Base-by-base conservation (phyloP, 1,140 invertebrate species). In the Sarcophaga bullata region DNA sequence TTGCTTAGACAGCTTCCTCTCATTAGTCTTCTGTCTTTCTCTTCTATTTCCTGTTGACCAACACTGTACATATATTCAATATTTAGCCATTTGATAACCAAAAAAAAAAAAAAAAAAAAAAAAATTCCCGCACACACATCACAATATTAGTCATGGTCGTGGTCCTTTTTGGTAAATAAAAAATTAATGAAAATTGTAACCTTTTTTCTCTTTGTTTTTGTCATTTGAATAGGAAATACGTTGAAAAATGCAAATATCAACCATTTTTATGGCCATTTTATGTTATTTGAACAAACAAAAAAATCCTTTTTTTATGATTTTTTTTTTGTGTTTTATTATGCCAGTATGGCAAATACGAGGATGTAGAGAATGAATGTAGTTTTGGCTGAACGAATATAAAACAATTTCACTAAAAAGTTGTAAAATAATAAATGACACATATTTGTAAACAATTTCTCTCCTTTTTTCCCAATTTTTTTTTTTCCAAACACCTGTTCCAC, bases 371-470 rank as follows among this genome's bases (percentile, higher is more conserved):
- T 37, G 25, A 37, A 37, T 37, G 25, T 37, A 37, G 25, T 37
- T 37, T 37, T 37, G 25, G 25, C 1, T 19, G 9, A 19, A 68
- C 7, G 62, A 8, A 19, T 68, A 17, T 19, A 68, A 68, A 68
- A 68, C 62, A 68, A 68, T 68, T 68, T 68, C 2, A 68, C 62
- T 68, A 68, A 68, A 68, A 68, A 68, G 62, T 68, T 68, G 17
- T 68, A 68, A 68, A 68, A 68, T 68, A 68, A 68, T 68, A 68
- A 68, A 68, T 68, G 62, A 68, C 62, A 68, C 62, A 68, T n/a
- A 68, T 68, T 68, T 68, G 62, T 68, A 68, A 19, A 68, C 62
- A 68, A 68, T 68, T 68, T 52, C 19, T 19, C 62, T 68, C n/a
- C 4, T 37, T 37, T 37, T 37, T 37, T 4, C 25, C 1, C 4